Evolutionary conservation across 1,140 invertebrate genomes (phyloP).

Genomic region (Meloidogyne hapla): DNA sequence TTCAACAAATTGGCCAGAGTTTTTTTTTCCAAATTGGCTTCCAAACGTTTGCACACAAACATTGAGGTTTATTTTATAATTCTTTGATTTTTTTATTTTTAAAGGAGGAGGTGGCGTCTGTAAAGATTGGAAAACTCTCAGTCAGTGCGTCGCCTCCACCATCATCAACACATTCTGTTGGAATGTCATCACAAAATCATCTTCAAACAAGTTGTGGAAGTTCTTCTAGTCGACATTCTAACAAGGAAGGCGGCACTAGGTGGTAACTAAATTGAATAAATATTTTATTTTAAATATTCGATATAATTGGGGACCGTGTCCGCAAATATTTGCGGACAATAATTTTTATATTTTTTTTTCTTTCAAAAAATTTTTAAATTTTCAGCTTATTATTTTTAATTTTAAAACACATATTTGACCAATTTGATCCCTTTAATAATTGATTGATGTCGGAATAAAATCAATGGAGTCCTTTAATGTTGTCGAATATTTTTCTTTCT

Average conservation of each 20-base stretch:
- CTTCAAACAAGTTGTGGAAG: slow-evolving; percentile 26
- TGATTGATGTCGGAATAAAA: too few relatives aligned
- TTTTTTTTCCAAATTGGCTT: slow-evolving; percentile 32
- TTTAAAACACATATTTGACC: too few relatives aligned
- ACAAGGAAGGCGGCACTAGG: slow-evolving; percentile 19
- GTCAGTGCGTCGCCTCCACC: slow-evolving; percentile 15
- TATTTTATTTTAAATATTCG: too few relatives aligned
- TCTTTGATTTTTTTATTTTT: background rate
- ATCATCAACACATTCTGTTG: background rate
- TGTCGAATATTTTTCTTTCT: too few relatives aligned
- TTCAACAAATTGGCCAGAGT: too few relatives aligned
- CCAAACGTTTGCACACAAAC: slow-evolving; percentile 32
- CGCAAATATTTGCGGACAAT: too few relatives aligned
- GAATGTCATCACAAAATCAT: slow-evolving; percentile 19
- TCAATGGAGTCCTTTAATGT: too few relatives aligned
- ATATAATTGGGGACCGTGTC: too few relatives aligned
- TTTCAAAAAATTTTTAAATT: too few relatives aligned
- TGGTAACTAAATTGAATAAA: background rate
- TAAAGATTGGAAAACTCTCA: slow-evolving; percentile 39
- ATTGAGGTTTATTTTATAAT: slow-evolving; percentile 18
- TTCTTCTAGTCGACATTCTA: background rate
- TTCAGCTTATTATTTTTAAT: too few relatives aligned
- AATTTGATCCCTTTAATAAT: too few relatives aligned
- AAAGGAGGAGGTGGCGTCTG: slow-evolving; percentile 40
- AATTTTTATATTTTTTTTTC: too few relatives aligned